These are phyloP conservation scores for Tethya wilhelma DNA, from an alignment of 37 sponge, comb jelly and placozoan species.

Conservation along the genomic window DNA sequence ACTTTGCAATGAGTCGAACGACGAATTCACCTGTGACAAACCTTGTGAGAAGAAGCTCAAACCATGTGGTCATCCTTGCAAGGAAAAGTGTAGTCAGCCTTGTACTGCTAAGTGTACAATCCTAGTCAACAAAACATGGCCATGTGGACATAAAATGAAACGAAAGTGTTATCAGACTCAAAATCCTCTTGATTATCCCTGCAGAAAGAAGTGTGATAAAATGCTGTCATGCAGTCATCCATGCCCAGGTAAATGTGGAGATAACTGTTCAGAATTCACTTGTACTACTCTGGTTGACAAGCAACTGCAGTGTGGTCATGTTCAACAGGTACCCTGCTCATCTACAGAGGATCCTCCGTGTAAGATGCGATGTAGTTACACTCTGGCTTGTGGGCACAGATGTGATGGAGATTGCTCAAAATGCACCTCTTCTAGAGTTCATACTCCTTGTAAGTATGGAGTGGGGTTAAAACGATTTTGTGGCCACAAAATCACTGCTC, in stretches of 20 bases:
- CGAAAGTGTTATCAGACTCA: conserved; percentile 15
- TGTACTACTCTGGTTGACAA: neutral
- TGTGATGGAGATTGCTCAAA: conserved; percentile 68
- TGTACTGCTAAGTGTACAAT: conserved; percentile 33
- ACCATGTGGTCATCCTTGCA: conserved; percentile 56
- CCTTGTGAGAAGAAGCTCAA: conserved; percentile 32
- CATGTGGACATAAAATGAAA: conserved; percentile 65
- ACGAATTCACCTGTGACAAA: conserved; percentile 12
- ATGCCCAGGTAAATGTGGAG: conserved; percentile 55
- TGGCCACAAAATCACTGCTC: too few species aligned
- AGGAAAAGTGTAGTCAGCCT: conserved; percentile 44
- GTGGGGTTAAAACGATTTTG: conserved; percentile 23
- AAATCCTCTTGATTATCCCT: neutral
- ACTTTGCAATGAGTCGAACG: neutral
- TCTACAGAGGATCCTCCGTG: conserved; percentile 10
- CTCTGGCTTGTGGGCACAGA: conserved; percentile 69
- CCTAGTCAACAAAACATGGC: conserved; percentile 21
- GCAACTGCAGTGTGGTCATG: conserved; percentile 47
- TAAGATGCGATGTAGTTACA: conserved; percentile 23
- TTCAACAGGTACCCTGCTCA: conserved; percentile 8
- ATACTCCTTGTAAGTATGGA: conserved; percentile 23
- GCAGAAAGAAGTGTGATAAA: conserved; percentile 38
- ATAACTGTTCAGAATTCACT: conserved; percentile 18
- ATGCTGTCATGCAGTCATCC: conserved; percentile 71
- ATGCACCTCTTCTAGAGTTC: conserved; percentile 29